Evolutionary conservation across 2,888 invertebrate species (phyloP).

Genomic region (Melanostoma scalare): DNA sequence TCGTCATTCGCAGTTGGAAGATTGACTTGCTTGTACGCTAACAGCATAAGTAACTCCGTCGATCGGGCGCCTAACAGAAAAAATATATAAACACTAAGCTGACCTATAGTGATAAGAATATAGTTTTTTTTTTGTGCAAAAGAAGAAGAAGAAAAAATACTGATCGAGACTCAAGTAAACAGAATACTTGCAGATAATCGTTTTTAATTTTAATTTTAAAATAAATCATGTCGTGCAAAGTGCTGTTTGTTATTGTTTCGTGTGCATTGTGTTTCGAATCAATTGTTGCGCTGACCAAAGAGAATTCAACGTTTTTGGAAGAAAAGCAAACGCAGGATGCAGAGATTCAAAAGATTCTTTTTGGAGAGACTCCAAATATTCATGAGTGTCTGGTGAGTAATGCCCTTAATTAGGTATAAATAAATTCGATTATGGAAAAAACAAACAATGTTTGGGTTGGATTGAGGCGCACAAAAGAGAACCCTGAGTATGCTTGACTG

Average conservation of each 20-base stretch:
- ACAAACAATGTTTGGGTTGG: no score
- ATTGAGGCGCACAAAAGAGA: no score
- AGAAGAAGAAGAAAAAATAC: background rate
- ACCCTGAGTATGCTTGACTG: background rate
- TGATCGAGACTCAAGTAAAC: slow-evolving; percentile 5
- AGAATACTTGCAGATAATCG: background rate
- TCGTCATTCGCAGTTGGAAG: slow-evolving; percentile 23
- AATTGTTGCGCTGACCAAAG: background rate
- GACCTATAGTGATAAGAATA: slow-evolving; percentile 19
- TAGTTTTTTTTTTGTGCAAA: background rate
- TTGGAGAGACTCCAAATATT: slow-evolving; percentile 2
- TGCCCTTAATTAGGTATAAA: background rate
- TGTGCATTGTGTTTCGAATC: background rate
- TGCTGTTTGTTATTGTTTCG: slow-evolving; percentile 4
- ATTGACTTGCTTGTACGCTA: slow-evolving; percentile 27
- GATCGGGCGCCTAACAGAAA: slow-evolving; percentile 1
- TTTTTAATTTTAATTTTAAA: slow-evolving; percentile 20
- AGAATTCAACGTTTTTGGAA: background rate
- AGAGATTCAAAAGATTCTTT: slow-evolving; percentile 20
- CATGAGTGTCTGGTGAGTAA: slow-evolving; percentile 36
- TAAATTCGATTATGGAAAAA: no score
- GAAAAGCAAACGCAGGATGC: slow-evolving; percentile 17
- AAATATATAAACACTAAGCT: background rate
- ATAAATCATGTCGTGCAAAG: slow-evolving; percentile 10
- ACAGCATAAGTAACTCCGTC: slow-evolving; percentile 4